A percentile compares a stretch with the other conserved stretches of the same genome.
phyloP scores from a whole-genome alignment of 1,140 invertebrate genomes.

The Ceratoteleas bidentatus region DNA sequence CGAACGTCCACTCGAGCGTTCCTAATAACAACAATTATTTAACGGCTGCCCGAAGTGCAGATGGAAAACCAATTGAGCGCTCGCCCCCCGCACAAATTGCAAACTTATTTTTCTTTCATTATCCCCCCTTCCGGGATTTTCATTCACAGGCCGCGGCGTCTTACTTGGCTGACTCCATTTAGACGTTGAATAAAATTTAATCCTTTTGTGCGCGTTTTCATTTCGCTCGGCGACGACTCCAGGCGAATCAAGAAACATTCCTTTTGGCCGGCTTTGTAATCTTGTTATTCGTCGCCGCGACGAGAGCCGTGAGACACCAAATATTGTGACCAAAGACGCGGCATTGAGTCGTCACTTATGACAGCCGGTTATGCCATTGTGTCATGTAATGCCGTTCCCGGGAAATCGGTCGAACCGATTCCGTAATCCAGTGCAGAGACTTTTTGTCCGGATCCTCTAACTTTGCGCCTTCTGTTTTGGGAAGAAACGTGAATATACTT shows the following conservation, averaged over 20 bases:
- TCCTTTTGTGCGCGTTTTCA: conserved; percentile 41
- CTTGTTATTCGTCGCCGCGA: conserved; percentile 37
- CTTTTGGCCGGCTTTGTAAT: conserved; percentile 27
- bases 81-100: conserved; percentile 8
- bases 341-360: conserved; percentile 37
- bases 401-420: not conserved
- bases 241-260: conserved; percentile 31
- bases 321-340: conserved; percentile 38
- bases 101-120: conserved; percentile 54
- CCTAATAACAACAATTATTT: conserved; percentile 20
- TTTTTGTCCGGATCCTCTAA: not conserved
- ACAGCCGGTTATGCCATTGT: conserved; percentile 10
- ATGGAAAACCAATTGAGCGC: conserved; percentile 14
- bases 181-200: conserved; percentile 50
- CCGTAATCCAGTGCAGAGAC: not conserved
- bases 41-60: conserved; percentile 21
- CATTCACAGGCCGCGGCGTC: conserved; percentile 43
- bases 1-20: conserved; percentile 2
- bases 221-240: conserved; percentile 2
- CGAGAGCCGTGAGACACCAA: conserved; percentile 14
- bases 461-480: too few relatives aligned
- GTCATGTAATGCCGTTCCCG: conserved; percentile 14
- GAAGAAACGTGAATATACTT: too few relatives aligned
- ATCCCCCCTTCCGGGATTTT: conserved; percentile 39
- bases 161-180: conserved; percentile 56